Evolutionary conservation across 2,113 vertebrate species (phyloP).

Genomic region (Megaptera novaeangliae): DNA sequence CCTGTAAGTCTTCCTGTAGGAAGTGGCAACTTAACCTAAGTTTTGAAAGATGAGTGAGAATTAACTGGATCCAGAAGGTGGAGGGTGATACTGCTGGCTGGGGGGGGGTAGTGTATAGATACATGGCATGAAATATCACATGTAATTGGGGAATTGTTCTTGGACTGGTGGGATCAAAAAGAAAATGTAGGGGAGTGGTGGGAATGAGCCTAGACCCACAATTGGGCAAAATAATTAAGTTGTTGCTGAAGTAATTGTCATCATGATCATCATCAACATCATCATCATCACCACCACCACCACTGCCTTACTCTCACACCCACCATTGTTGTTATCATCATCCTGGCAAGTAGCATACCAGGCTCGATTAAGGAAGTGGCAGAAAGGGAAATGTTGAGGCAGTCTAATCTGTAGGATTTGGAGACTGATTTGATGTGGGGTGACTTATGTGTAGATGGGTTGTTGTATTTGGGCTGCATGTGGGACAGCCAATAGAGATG

Average conservation of each 20-base stretch:
- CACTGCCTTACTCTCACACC: background rate
- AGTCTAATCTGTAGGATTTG: background rate
- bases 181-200: background rate
- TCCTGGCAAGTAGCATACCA: background rate
- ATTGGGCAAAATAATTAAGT: background rate
- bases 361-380: background rate
- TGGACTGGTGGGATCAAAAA: background rate
- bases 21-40: background rate
- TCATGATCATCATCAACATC: background rate
- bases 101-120: background rate
- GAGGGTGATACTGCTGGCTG: background rate
- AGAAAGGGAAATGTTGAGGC: background rate
- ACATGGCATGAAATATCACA: background rate
- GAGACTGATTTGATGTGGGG: background rate
- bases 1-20: background rate
- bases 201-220: background rate
- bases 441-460: background rate
- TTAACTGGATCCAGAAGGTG: background rate
- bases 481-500: background rate
- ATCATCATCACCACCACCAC: background rate
- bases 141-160: background rate
- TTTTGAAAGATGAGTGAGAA: slow-evolving; percentile 1
- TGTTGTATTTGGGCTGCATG: background rate
- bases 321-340: background rate
- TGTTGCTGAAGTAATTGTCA: background rate